Base-by-base conservation (phyloP, 2,797 vertebrate genomes). In the Staurois parvus region DNA sequence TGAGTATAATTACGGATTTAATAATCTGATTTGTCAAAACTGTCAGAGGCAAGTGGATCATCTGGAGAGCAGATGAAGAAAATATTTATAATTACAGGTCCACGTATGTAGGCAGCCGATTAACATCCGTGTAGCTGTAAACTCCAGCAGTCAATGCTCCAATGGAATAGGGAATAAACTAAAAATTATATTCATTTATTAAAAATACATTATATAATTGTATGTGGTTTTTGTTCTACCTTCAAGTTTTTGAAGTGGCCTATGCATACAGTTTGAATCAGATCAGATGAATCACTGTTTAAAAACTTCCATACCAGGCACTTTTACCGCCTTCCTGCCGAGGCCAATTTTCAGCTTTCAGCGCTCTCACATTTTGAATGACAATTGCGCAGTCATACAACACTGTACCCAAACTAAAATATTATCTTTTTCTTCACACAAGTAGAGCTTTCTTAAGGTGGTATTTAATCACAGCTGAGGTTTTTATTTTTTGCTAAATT, bases 1-100 rank as follows among this genome's bases (percentile, higher is more conserved):
- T 89, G 92, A 89, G 90, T 92, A 89, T 90, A 91, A 91, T 93
- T 91, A 90, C 91, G 92, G 89, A 88, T 92, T 93, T 88, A 93
- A 94, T 93, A 94, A 94, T 94, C 91, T 93, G 93, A 94, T 94
- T 94, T 93, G 92, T 94, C 93, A 93, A 92, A 93, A 88, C 88
- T 87, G 59, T 94, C 93, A 94, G 91, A 91, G 91, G 90, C 92
- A 84, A 92, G 91, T 90, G 91, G 90, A 92, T 95, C 94, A 94
- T 94, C 93, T 94, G 93, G 93, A 89, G 48, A 82, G 91, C 94
- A 95, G 92, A 95, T 94, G 94, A 94, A 89, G 70, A 37, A 91
- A 94, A 93, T 90, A 91, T 87, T 76, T 90, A 90, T 91, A 94
- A 94, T 94, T 94, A 93, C 68, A 90, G 90, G 88, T 92, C 92